Conservation (phyloP, 2,888 invertebrate species). For the Acrocyrtus sp. region DNA sequence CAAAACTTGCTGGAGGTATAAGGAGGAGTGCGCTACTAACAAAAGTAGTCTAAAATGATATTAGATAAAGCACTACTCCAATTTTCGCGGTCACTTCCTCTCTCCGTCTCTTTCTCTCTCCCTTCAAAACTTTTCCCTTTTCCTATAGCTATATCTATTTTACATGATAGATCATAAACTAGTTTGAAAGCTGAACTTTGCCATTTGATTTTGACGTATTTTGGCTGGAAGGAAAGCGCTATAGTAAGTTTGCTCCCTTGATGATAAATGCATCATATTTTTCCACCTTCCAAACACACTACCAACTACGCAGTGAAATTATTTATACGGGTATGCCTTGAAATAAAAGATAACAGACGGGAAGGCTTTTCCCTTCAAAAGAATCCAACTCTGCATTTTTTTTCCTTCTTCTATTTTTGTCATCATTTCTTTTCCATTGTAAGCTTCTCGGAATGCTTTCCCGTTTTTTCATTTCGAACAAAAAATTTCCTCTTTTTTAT, state of each 20-base stretch:
- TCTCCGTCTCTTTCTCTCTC: not conserved
- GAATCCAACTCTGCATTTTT: not conserved
- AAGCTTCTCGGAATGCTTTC: no score
- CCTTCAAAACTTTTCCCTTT: not conserved
- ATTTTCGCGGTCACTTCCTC: not conserved
- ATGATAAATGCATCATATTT: not conserved
- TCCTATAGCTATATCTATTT: no score
- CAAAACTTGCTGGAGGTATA: not conserved
- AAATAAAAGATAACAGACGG: not conserved
- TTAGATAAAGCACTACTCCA: not conserved
- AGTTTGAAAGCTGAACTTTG: not conserved
- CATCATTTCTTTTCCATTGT: not conserved
- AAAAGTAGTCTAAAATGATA: not conserved
- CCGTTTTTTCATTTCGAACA: not conserved
- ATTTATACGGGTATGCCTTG: not conserved
- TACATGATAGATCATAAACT: not conserved
- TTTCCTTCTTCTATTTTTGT: not conserved
- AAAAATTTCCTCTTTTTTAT: not conserved
- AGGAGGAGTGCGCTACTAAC: no score
- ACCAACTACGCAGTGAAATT: not conserved
- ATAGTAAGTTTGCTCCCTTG: no score
- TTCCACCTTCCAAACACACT: no score
- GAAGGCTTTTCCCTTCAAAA: not conserved
- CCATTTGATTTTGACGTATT: not conserved
- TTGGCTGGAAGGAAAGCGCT: not conserved